These are phyloP conservation scores for Malurus cyaneus DNA, from an alignment of 2,113 vertebrate genomes.

Conservation along the genomic window DNA sequence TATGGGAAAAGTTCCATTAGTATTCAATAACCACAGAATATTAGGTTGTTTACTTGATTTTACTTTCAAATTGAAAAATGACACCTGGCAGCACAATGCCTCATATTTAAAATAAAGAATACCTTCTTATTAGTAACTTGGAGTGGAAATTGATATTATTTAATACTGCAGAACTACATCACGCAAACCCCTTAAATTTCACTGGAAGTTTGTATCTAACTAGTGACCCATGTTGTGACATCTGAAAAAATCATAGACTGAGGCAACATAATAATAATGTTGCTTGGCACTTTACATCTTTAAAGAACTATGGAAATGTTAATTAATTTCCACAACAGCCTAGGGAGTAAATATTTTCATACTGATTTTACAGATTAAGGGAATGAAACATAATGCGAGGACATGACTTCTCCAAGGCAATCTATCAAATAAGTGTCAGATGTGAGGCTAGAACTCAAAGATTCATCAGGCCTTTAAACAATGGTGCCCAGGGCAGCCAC, in stretches of 20 bases:
- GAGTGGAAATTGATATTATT: not conserved
- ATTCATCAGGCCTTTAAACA: not conserved
- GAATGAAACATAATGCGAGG: not conserved
- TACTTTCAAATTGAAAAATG: not conserved
- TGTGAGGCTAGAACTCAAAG: not conserved
- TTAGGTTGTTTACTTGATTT: not conserved
- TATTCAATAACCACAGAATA: not conserved
- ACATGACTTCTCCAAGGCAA: not conserved
- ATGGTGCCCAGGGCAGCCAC: not conserved
- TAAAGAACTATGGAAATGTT: conserved; percentile 34
- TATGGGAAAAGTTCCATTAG: not conserved
- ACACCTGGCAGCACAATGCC: not conserved
- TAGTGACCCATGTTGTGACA: not conserved
- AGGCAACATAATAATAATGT: not conserved
- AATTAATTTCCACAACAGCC: conserved; percentile 56
- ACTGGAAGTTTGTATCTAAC: not conserved
- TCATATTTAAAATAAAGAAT: not conserved
- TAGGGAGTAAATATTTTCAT: conserved; percentile 54
- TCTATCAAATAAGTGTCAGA: not conserved
- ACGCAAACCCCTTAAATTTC: not conserved
- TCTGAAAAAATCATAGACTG: not conserved
- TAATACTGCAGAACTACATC: not conserved
- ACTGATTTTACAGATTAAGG: conserved; percentile 35
- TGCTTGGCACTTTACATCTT: conserved; percentile 43
- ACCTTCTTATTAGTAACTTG: not conserved